phyloP scores from a whole-genome alignment of 1,140 invertebrate genomes.

The Bombus sibiricus region DNA sequence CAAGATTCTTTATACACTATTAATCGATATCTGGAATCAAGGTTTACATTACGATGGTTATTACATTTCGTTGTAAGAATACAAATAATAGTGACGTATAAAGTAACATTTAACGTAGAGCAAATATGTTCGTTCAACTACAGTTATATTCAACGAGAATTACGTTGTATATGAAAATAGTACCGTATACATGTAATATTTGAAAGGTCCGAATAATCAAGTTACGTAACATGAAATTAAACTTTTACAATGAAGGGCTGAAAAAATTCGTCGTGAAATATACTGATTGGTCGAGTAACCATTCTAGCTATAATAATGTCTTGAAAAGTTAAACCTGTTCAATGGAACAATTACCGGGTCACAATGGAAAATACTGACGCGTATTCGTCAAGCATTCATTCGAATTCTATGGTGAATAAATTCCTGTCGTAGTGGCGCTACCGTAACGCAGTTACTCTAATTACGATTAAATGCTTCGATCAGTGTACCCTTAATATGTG shows the following conservation, averaged over 20 bases:
- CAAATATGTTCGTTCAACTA: too few species aligned
- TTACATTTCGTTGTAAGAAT: too few species aligned
- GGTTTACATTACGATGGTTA: too few species aligned
- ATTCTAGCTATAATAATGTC: neutral
- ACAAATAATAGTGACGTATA: too few species aligned
- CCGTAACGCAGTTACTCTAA: neutral
- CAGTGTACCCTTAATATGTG: neutral
- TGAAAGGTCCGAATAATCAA: neutral
- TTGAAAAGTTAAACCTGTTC: neutral
- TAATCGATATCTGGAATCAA: too few species aligned
- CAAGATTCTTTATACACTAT: too few species aligned
- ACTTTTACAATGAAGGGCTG: neutral
- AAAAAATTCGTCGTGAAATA: neutral
- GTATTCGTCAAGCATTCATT: neutral
- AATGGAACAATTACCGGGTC: neutral
- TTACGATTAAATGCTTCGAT: neutral
- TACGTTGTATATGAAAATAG: too few species aligned
- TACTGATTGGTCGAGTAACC: neutral
- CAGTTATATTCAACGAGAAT: too few species aligned
- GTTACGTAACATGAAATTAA: neutral
- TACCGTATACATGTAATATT: too few species aligned
- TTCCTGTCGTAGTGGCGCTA: neutral
- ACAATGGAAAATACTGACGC: neutral
- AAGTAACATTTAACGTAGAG: too few species aligned
- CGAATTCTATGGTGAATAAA: neutral